These are phyloP conservation scores for Aculops lycopersici DNA, from an alignment of 1,140 invertebrate species.

Conservation along the genomic window DNA sequence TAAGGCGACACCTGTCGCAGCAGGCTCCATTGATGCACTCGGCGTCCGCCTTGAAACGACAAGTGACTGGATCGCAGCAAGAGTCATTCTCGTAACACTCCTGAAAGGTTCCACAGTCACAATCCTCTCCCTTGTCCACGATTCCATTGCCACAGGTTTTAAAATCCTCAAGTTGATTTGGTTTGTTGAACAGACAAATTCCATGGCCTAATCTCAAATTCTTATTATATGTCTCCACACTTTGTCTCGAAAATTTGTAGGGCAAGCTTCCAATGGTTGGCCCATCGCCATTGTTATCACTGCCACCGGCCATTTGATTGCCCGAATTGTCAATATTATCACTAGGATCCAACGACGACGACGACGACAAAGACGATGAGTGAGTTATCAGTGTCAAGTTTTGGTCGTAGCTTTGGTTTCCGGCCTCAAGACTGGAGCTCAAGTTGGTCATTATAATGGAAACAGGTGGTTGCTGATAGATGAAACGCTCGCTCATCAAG, in stretches of 20 bases:
- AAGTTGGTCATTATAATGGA: too few species aligned
- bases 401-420: too few species aligned
- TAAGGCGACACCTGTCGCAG: slow-evolving; percentile 56
- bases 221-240: slow-evolving; percentile 47
- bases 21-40: slow-evolving; percentile 67
- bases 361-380: too few species aligned
- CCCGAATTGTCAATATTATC: too few species aligned
- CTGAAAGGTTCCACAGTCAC: slow-evolving; percentile 35
- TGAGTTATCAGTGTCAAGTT: too few species aligned
- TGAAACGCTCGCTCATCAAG: too few species aligned
- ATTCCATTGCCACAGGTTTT: slow-evolving; percentile 60
- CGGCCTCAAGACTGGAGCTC: too few species aligned
- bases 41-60: slow-evolving; percentile 42
- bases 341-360: too few species aligned
- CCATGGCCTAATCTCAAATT: slow-evolving; percentile 38
- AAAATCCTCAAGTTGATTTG: slow-evolving; percentile 31
- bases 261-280: too few species aligned
- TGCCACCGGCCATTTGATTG: too few species aligned
- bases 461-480: too few species aligned
- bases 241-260: slow-evolving; percentile 68
- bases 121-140: slow-evolving; percentile 71
- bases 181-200: slow-evolving; percentile 57
- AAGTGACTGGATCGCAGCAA: slow-evolving; percentile 80
- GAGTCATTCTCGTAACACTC: slow-evolving; percentile 52
- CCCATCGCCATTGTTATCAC: too few species aligned